Base-by-base conservation (phyloP, 2,888 invertebrate species). In the Cryptocephalus primarius region DNA sequence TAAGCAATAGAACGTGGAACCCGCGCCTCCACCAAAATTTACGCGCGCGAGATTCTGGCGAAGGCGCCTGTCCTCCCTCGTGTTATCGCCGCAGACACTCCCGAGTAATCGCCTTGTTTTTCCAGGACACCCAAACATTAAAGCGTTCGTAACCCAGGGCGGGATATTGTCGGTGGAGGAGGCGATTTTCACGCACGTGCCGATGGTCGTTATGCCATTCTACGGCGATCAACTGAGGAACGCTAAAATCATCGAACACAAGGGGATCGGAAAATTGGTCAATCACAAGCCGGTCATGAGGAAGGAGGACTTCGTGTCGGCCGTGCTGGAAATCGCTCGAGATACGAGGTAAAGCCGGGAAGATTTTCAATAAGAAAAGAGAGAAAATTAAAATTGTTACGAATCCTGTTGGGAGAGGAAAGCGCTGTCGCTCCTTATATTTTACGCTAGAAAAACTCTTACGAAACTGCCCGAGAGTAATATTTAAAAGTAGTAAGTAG, bases 141-240 rank as follows among this genome's bases (percentile, higher is more conserved):
- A 51, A 45, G 14, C 49, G 4, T 53, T 53, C 41, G 47, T 53
- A 10, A 49, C 46, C 9, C 53, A 53, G 44, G 51, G 51, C 22
- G 53, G 71, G 2, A 48, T 69, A 4, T 69, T 69, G 38, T 70
- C 71, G 0, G 61, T 66, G 1, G 67, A 68, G 2, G 71, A 71
- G 44, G 64, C 70, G 2, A 61, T 70, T 2, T 58, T 54, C 31
- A 65, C 64, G 8, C 66, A 63, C 12, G 67, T 69, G 1, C 71
- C 71, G 2, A 44, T 71, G 2, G 55, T 71, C 2, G 70, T 63
- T 12, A 45, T 71, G 14, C 70, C 70, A 6, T 62, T 69, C 56
- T 49, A 65, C 2, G 65, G 58, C 0, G 69, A 70, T 45, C 70
- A 71, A 44, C 9, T 42, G 12, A 40, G 42, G 9, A 53, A 53